phyloP scores from a whole-genome alignment of 2,113 vertebrate genomes.

The Sebastes fasciatus region DNA sequence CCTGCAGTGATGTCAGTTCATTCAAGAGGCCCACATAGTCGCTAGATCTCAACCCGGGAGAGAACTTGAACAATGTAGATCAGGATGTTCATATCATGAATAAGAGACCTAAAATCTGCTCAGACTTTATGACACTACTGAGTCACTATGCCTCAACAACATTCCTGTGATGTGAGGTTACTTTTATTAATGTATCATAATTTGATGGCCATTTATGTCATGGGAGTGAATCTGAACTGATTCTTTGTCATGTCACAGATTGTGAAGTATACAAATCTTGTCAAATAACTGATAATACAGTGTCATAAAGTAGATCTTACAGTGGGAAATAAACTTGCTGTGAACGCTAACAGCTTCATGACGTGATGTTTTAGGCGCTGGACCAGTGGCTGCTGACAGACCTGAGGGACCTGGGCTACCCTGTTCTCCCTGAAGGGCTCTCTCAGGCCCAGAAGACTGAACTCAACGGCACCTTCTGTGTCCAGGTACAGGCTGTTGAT shows the following conservation, averaged over 20 bases:
- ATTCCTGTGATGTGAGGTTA: too few species aligned
- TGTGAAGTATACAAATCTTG: neutral
- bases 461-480: conserved; percentile 89
- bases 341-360: neutral
- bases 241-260: neutral
- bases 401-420: conserved; percentile 90
- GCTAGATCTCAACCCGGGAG: neutral
- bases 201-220: neutral
- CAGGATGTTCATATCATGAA: neutral
- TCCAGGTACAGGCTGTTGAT: conserved; percentile 84
- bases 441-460: conserved; percentile 87
- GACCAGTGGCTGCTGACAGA: conserved; percentile 97
- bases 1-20: conserved; percentile 2
- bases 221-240: neutral
- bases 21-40: conserved; percentile 7
- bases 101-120: neutral
- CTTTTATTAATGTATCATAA: neutral
- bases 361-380: conserved; percentile 83
- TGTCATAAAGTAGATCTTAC: neutral
- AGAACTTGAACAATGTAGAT: neutral
- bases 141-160: too few species aligned
- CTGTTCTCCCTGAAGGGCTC: conserved; percentile 89
- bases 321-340: neutral
- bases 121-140: too few species aligned
- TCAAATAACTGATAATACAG: neutral